Conservation (phyloP, 1,140 invertebrate genomes). For the Lasaia peninsularis region DNA sequence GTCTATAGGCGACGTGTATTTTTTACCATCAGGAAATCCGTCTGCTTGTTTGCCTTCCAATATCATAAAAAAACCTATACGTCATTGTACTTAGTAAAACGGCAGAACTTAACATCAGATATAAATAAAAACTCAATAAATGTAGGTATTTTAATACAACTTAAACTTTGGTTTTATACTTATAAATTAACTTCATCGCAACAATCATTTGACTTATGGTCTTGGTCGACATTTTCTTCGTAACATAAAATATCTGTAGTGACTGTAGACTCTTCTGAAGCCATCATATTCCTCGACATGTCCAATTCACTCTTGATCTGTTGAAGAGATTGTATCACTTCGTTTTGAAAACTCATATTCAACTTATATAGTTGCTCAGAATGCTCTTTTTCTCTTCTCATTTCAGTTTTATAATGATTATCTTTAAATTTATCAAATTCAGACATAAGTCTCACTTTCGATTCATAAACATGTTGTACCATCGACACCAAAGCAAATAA, state of each 20-base stretch:
- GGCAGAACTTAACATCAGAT: too few species aligned
- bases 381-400: constrained; percentile 62
- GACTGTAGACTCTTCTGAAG: constrained; percentile 36
- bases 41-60: too few species aligned
- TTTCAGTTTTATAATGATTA: constrained; percentile 54
- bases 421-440: constrained; percentile 70
- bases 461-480: constrained; percentile 68
- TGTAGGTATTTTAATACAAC: background rate
- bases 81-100: too few species aligned
- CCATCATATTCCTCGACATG: constrained; percentile 45
- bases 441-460: constrained; percentile 64
- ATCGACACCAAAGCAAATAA: constrained; percentile 62
- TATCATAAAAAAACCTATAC: too few species aligned
- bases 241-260: constrained; percentile 37
- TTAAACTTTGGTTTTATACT: background rate
- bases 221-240: constrained; percentile 16
- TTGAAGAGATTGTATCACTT: constrained; percentile 63
- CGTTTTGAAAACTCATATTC: constrained; percentile 70
- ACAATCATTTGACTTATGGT: constrained; percentile 1
- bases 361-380: constrained; percentile 67
- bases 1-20: too few species aligned
- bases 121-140: background rate
- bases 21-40: too few species aligned
- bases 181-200: background rate
- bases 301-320: constrained; percentile 63